Evolutionary conservation across 2,797 vertebrate species (phyloP).

Genomic region (Luscinia megarhynchos): DNA sequence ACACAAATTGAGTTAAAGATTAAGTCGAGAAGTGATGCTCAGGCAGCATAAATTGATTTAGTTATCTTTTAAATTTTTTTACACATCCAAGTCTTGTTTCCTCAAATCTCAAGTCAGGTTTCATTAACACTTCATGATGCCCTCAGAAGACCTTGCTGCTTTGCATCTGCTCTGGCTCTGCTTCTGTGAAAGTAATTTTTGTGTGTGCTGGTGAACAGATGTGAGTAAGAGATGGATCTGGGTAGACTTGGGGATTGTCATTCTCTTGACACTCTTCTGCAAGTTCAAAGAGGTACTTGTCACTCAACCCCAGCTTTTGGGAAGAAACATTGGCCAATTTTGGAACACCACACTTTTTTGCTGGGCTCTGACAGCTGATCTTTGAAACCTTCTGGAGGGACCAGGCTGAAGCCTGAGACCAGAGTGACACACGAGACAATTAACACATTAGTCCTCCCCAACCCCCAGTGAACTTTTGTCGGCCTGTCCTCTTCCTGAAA

Average conservation of each 20-base stretch:
- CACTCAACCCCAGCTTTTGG: not conserved
- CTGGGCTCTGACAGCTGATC: not conserved
- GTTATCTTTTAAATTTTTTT: not conserved
- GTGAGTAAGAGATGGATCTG: not conserved
- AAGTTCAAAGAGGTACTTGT: not conserved
- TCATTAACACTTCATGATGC: not conserved
- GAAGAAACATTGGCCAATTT: not conserved
- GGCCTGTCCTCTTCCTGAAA: constrained; percentile 33
- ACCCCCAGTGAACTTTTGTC: constrained; percentile 28
- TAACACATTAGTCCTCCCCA: constrained; percentile 33
- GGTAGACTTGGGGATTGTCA: not conserved
- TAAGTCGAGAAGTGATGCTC: not conserved
- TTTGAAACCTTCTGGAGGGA: constrained; percentile 10
- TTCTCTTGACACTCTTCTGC: not conserved
- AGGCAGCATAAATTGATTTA: not conserved
- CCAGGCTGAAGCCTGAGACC: constrained; percentile 7
- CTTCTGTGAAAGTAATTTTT: not conserved
- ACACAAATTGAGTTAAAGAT: constrained; percentile 9
- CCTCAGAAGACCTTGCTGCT: not conserved
- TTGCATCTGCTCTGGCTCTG: not conserved
- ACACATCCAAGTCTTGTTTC: not conserved
- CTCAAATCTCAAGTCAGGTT: not conserved
- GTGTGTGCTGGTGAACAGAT: not conserved
- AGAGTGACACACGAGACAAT: not conserved
- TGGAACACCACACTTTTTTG: not conserved